Percentiles rank a stretch among this genome's conserved stretches.
Evolutionary conservation across 2,797 vertebrate genomes (phyloP).

Genomic region (Lagorchestes hirsutus): DNA sequence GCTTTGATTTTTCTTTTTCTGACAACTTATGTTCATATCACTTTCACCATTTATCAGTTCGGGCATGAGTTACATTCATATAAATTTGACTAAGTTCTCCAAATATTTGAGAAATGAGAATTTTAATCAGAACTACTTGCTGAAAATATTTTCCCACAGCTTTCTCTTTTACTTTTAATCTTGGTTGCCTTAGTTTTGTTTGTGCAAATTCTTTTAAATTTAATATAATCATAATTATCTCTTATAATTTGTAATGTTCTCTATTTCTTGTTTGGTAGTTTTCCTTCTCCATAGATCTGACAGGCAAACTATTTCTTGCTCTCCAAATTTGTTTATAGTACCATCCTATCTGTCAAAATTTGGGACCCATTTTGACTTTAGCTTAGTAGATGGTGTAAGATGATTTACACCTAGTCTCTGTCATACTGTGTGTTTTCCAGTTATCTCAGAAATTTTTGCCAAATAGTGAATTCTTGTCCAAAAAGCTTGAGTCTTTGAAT

Average conservation of each 20-base stretch:
- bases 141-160: neutral
- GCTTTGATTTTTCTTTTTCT: too few species aligned
- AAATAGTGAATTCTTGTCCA: too few species aligned
- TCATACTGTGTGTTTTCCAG: too few species aligned
- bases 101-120: neutral
- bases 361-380: too few species aligned
- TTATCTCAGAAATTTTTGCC: too few species aligned
- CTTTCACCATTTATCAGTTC: too few species aligned
- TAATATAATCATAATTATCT: neutral
- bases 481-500: too few species aligned
- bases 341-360: too few species aligned
- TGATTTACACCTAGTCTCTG: too few species aligned
- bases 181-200: neutral
- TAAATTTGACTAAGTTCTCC: neutral
- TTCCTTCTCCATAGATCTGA: neutral
- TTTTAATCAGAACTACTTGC: neutral
- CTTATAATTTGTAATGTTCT: neutral
- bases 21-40: too few species aligned
- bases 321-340: too few species aligned
- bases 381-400: too few species aligned
- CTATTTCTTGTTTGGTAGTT: neutral
- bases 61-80: neutral
- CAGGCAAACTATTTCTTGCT: neutral
- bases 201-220: neutral
- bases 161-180: neutral